phyloP scores from a whole-genome alignment of 2,888 invertebrate genomes.

The Archips xylosteana region DNA sequence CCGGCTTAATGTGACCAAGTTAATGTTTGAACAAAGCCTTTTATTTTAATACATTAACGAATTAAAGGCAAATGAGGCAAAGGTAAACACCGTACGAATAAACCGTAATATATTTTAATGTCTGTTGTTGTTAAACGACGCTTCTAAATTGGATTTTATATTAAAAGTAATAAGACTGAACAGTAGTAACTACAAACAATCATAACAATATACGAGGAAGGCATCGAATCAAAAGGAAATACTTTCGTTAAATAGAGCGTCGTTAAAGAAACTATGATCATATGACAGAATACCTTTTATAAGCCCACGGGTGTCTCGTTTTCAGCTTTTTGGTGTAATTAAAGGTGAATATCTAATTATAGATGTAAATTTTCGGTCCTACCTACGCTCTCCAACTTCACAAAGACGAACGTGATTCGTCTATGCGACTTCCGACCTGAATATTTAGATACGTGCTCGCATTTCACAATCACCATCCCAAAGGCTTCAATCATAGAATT shows the following conservation, averaged over 20 bases:
- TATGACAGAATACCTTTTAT: not conserved
- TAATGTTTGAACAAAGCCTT: conserved; percentile 22
- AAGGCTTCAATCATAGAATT: not conserved
- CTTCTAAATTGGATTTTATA: conserved; percentile 15
- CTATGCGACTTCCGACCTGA: conserved; percentile 4
- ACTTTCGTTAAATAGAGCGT: not conserved
- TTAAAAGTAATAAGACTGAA: too few relatives aligned
- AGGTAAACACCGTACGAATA: conserved; percentile 32
- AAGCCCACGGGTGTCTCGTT: not conserved
- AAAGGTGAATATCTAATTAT: not conserved
- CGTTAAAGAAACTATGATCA: not conserved
- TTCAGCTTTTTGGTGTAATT: not conserved
- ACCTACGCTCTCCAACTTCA: not conserved
- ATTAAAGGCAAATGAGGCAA: conserved; percentile 39
- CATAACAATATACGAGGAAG: not conserved
- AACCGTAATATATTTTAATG: conserved; percentile 11
- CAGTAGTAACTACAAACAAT: not conserved
- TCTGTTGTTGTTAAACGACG: conserved; percentile 10
- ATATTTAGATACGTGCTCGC: conserved; percentile 2
- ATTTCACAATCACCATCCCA: not conserved
- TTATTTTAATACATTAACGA: conserved; percentile 40
- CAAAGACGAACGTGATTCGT: conserved; percentile 1
- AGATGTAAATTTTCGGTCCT: conserved; percentile 2
- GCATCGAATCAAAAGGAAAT: not conserved
- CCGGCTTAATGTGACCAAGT: conserved; percentile 31